Conservation (phyloP, 1,140 invertebrate species). For the Drosophila navojoa region DNA sequence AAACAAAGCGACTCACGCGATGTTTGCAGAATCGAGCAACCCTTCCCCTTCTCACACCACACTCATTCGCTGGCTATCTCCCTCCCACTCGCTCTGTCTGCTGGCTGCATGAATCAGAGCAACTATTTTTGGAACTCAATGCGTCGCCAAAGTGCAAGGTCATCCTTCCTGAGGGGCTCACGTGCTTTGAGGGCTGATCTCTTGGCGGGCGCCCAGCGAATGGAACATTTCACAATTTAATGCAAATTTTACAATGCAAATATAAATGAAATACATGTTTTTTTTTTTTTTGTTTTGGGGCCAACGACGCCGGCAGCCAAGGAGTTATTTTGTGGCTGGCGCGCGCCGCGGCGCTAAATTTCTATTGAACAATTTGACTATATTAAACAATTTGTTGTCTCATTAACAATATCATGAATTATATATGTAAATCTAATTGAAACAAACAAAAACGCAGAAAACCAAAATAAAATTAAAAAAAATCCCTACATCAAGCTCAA, state of each 20-base stretch:
- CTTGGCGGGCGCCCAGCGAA: constrained; percentile 6
- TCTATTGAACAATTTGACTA: constrained; percentile 71
- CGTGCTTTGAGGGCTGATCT: constrained; percentile 13
- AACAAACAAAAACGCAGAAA: constrained; percentile 15
- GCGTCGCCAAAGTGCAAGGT: constrained; percentile 38
- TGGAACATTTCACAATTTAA: constrained; percentile 58
- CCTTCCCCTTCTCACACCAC: not conserved
- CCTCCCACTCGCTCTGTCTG: not conserved
- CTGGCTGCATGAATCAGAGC: constrained; percentile 40
- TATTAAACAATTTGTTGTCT: constrained; percentile 60
- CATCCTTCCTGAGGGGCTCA: constrained; percentile 26
- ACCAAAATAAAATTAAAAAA: constrained; percentile 1
- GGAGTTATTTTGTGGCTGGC: constrained; percentile 2
- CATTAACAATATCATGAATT: constrained; percentile 52
- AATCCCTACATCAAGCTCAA: constrained; percentile 40
- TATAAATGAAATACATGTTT: constrained; percentile 7
- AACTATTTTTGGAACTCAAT: constrained; percentile 45
- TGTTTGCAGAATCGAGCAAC: not conserved
- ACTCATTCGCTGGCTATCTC: not conserved
- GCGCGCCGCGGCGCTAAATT: constrained; percentile 25
- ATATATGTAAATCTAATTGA: constrained; percentile 60
- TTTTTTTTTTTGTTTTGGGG: constrained; percentile 31
- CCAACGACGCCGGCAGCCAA: constrained; percentile 15
- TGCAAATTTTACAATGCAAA: constrained; percentile 14
- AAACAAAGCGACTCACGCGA: constrained; percentile 17